phyloP scores from a whole-genome alignment of 2,888 invertebrate genomes.

The Orthosia cruda region DNA sequence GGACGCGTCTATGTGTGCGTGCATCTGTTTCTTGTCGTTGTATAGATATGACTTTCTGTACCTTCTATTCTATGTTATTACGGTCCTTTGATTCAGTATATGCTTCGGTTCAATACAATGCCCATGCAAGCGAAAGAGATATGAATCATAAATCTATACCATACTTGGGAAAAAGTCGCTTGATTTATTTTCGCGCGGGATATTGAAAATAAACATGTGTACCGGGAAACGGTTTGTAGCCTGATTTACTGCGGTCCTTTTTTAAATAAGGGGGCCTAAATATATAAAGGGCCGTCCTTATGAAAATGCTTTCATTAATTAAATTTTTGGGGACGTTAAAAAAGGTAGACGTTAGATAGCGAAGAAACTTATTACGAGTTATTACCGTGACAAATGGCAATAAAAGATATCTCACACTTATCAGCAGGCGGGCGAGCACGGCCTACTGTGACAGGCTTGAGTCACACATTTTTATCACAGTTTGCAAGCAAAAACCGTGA shows the following conservation, averaged over 20 bases:
- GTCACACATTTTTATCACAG: no score
- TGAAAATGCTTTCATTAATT: background rate
- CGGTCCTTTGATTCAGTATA: constrained; percentile 1
- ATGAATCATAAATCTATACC: constrained; percentile 52
- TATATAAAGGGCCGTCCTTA: background rate
- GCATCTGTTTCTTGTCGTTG: background rate
- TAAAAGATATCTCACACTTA: background rate
- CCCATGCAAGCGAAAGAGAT: constrained; percentile 35
- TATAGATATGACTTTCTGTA: background rate
- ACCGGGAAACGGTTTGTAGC: background rate
- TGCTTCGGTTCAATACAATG: constrained; percentile 35
- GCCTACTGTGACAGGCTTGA: no score
- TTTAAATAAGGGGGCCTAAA: background rate
- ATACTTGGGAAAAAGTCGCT: constrained; percentile 25
- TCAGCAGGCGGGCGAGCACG: no score
- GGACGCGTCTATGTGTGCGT: background rate
- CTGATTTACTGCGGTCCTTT: background rate
- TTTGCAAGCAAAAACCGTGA: no score
- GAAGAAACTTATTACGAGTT: background rate
- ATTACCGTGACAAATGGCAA: background rate
- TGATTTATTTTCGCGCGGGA: constrained; percentile 42
- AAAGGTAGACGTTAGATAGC: background rate
- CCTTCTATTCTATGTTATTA: background rate
- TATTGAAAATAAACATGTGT: constrained; percentile 50
- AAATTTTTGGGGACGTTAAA: background rate